These are phyloP conservation scores for Eulemur mongoz DNA, from an alignment of 2,797 vertebrate genomes.

Conservation along the genomic window DNA sequence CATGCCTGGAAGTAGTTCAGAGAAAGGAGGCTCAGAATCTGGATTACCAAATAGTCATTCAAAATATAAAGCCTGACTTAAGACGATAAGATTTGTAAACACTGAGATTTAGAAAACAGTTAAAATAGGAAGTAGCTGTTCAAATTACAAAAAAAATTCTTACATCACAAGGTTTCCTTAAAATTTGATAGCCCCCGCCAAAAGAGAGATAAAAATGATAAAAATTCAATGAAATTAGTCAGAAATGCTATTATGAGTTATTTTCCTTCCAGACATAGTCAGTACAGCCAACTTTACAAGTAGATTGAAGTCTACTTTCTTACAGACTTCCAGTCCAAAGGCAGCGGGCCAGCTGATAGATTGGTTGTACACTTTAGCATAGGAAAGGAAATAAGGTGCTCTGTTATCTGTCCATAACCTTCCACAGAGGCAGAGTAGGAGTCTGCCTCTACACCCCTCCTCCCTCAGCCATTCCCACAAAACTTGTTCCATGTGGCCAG, in stretches of 20 bases:
- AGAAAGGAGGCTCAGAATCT: slow-evolving; percentile 16
- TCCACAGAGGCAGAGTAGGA: not conserved
- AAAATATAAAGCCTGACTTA: slow-evolving; percentile 12
- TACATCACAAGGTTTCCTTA: slow-evolving; percentile 46
- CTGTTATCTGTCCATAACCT: not conserved
- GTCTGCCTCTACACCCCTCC: not conserved
- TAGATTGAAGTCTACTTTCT: not conserved
- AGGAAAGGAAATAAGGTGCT: not conserved
- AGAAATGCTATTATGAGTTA: slow-evolving; percentile 37
- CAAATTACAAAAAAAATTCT: slow-evolving; percentile 55
- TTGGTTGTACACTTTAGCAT: not conserved
- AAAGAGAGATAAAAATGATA: slow-evolving; percentile 48
- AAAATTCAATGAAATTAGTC: slow-evolving; percentile 52
- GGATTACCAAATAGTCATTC: not conserved
- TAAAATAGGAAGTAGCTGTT: slow-evolving; percentile 22
- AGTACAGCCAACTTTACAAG: not conserved
- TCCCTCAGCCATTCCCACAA: not conserved
- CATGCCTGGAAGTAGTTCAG: not conserved
- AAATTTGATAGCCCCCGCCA: slow-evolving; percentile 57
- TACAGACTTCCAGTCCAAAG: not conserved
- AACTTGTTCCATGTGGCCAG: not conserved
- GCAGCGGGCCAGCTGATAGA: not conserved
- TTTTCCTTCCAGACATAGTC: slow-evolving; percentile 23
- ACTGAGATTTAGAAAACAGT: slow-evolving; percentile 26
- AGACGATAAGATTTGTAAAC: not conserved